Base-by-base conservation (phyloP, 2,797 vertebrate genomes). In the Spinus pinus region DNA sequence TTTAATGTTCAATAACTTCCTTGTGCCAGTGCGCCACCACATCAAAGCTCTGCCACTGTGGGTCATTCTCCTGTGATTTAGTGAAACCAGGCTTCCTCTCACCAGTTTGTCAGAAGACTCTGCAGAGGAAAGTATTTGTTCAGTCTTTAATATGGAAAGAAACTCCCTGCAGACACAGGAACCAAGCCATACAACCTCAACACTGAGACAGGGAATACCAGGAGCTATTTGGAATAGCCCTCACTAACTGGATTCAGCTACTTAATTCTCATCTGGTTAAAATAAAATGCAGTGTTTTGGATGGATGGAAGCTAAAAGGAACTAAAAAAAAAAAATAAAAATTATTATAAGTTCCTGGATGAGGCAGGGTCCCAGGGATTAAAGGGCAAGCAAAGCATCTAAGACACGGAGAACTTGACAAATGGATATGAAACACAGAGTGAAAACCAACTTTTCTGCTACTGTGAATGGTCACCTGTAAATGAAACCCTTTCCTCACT, bases 41-140 rank as follows among this genome's bases (percentile, higher is more conserved):
- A 90, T 71, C 85, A 96, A 85, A 91, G 75, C 50, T 60, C 65
- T 62, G 60, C 39, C 61, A 53, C 0, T 3, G 20, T 24, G 14
- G 54, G 72, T 88, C 78, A 88, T 60, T 56, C 69, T 86, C 75
- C 69, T 7, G 1, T 49, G 39, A 79, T 53, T 73, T 49, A 49
- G 33, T 41, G 16, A 91, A 83, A 49, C 62, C 70, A 71, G 20
- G 49, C 81, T 95, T 90, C 83, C 71, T 95, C 90, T 93, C 90
- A 93, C 54, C 88, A 79, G 73, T 70, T 25, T 66, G 70, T 92
- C 82, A 94, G 93, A 90, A 91, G 93, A 82, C 42, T 53, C 30
- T 4, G 50, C 4, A 37, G 35, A 77, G 28, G 4, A 70, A 86
- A 86, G 53, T 35, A 53, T 25, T 88, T 75, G 35, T 58, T 83